phyloP scores from a whole-genome alignment of 2,113 vertebrate species.

The Oreochromis tanganicae region DNA sequence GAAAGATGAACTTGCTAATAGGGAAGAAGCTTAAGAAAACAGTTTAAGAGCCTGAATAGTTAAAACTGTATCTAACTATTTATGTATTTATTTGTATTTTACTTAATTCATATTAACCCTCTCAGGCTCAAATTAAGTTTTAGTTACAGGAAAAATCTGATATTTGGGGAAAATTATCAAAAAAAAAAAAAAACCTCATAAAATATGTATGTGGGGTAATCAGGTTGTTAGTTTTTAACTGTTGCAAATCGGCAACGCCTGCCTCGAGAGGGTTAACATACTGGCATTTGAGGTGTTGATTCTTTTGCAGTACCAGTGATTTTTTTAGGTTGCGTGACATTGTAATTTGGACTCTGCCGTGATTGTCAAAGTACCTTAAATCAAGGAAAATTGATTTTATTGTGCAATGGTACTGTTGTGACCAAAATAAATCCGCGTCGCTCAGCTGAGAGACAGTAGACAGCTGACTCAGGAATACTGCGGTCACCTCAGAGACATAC shows the following conservation, averaged over 20 bases:
- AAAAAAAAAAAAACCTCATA: no score
- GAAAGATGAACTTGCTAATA: background rate
- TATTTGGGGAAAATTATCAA: no score
- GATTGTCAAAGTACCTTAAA: background rate
- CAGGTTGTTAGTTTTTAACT: no score
- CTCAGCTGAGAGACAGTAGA: background rate
- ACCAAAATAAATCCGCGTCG: background rate
- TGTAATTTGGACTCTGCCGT: background rate
- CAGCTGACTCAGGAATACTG: conserved; percentile 29
- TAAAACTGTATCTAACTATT: background rate
- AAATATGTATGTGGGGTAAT: no score
- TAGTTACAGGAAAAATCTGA: no score
- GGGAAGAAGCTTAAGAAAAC: background rate
- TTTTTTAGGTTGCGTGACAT: background rate
- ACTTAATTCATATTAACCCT: background rate
- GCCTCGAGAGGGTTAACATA: background rate
- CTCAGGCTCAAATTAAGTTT: no score
- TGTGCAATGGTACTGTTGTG: background rate
- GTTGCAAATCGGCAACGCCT: no score
- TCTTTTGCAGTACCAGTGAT: background rate
- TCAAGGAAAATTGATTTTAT: background rate
- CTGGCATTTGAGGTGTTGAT: background rate
- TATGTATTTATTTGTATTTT: background rate
- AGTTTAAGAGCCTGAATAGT: background rate
- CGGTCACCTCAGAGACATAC: background rate